phyloP scores from a whole-genome alignment of 2,888 invertebrate genomes.

The Tubiluchus corallicola region DNA sequence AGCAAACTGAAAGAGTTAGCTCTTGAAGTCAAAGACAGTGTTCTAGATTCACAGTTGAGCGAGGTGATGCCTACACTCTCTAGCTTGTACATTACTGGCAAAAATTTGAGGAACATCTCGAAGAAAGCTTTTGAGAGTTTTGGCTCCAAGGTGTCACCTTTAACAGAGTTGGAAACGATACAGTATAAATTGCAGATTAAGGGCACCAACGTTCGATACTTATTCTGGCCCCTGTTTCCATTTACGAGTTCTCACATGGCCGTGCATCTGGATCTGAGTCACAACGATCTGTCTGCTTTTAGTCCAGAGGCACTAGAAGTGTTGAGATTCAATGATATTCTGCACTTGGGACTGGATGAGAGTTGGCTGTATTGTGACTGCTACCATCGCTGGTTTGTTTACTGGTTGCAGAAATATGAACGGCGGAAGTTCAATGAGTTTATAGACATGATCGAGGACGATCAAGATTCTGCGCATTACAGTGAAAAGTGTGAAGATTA shows the following conservation, averaged over 20 bases:
- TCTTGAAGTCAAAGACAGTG: not conserved
- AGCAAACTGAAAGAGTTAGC: not conserved
- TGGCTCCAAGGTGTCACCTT: not conserved
- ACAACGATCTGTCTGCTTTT: not conserved
- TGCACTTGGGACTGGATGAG: not conserved
- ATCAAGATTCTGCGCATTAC: no score
- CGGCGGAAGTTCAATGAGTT: not conserved
- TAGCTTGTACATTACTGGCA: constrained; percentile 1
- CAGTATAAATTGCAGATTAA: no score
- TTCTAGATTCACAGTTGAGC: not conserved
- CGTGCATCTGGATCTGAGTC: not conserved
- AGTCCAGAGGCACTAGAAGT: not conserved
- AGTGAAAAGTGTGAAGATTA: no score
- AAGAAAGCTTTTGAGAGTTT: not conserved
- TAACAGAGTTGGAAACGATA: no score
- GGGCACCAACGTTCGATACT: not conserved
- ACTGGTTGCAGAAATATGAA: not conserved
- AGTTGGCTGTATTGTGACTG: not conserved
- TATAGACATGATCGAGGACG: no score
- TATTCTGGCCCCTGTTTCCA: not conserved
- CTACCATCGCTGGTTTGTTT: constrained; percentile 3
- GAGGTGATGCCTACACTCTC: not conserved
- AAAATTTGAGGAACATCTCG: not conserved
- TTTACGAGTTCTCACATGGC: not conserved
- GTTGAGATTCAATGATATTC: not conserved